Evolutionary conservation across 2,888 invertebrate species (phyloP).

Genomic region (Meloe dianella): DNA sequence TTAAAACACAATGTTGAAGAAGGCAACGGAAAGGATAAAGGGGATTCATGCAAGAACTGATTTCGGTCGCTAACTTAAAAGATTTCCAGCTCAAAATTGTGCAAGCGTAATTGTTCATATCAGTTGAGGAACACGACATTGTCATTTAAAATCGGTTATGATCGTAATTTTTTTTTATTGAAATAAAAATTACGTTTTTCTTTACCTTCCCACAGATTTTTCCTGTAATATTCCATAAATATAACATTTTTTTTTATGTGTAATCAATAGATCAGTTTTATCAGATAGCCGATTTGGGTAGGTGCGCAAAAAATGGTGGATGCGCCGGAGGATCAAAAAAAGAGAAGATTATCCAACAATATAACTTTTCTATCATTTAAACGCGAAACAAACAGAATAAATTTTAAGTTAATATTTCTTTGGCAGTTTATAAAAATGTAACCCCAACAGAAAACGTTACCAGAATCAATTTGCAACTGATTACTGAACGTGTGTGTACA

Average conservation of each 20-base stretch:
- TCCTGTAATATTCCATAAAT: not conserved
- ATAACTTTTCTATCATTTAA: not conserved
- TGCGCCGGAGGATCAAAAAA: not conserved
- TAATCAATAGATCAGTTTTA: not conserved
- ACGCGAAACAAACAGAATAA: not conserved
- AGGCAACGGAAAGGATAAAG: not conserved
- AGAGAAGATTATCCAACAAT: not conserved
- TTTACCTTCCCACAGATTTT: no score
- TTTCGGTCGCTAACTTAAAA: not conserved
- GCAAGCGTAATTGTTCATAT: not conserved
- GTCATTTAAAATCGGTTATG: not conserved
- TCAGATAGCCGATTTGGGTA: no score
- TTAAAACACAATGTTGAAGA: not conserved
- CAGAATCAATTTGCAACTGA: not conserved
- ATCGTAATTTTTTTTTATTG: not conserved
- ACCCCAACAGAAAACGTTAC: not conserved
- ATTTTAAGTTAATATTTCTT: not conserved
- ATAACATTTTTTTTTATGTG: not conserved
- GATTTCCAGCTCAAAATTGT: not conserved
- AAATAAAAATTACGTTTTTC: not conserved
- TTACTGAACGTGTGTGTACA: not conserved
- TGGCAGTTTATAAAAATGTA: not conserved
- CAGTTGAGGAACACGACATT: not conserved
- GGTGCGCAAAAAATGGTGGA: slow-evolving; percentile 10
- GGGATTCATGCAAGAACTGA: not conserved